Percentiles rank a stretch among this genome's conserved stretches.
Conservation (phyloP, 2,113 vertebrate genomes). For the Pelecanoides urinatrix region DNA sequence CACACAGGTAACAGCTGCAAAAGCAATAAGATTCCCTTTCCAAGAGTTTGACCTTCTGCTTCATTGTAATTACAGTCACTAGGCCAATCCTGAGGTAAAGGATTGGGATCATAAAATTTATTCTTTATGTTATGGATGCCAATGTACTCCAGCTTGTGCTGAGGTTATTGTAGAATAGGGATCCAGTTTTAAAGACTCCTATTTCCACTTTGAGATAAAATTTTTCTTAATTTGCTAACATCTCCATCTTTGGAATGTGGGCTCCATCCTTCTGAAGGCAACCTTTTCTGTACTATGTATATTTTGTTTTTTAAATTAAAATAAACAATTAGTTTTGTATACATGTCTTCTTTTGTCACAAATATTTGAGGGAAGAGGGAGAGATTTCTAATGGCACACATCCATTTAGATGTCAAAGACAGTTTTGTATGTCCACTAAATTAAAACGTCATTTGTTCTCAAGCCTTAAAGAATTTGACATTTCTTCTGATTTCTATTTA, state of each 20-base stretch:
- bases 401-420: constrained; percentile 61
- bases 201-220: not conserved
- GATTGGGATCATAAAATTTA: not conserved
- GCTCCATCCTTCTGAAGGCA: not conserved
- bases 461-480: constrained; percentile 51
- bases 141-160: not conserved
- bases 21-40: not conserved
- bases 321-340: not conserved
- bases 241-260: not conserved
- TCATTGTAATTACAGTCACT: not conserved
- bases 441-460: constrained; percentile 60
- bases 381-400: constrained; percentile 25
- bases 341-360: constrained; percentile 2
- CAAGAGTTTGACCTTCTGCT: not conserved
- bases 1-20: not conserved
- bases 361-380: not conserved
- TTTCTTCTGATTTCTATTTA: constrained; percentile 55
- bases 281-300: not conserved
- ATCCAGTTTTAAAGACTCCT: not conserved
- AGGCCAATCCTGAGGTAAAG: not conserved
- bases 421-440: constrained; percentile 41
- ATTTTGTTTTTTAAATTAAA: not conserved
- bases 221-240: not conserved
- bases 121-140: not conserved
- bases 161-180: not conserved